phyloP scores from a whole-genome alignment of 2,113 vertebrate species.

The Cebus imitator region DNA sequence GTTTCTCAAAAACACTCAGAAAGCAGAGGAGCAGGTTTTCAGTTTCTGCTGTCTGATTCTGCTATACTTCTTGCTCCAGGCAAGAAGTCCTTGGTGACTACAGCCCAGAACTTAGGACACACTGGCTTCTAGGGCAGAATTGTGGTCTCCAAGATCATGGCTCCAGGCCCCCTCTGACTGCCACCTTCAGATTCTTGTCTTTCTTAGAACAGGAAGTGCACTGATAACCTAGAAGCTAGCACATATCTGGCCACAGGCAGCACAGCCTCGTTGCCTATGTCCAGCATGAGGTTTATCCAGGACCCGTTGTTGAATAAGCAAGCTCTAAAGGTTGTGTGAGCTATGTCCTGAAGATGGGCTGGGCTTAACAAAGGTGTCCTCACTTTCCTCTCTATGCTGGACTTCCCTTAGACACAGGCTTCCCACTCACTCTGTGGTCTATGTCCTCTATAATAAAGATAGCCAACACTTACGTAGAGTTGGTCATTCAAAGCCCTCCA shows the following conservation, averaged over 20 bases:
- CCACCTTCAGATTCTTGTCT: background rate
- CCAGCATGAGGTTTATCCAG: background rate
- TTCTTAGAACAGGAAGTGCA: background rate
- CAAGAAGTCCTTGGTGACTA: background rate
- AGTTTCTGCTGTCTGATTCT: background rate
- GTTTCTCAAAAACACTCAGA: constrained; percentile 5
- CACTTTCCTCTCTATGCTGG: background rate
- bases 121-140: background rate
- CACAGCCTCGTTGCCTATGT: background rate
- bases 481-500: background rate
- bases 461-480: background rate
- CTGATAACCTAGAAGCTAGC: background rate
- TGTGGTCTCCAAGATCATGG: background rate
- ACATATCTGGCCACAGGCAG: background rate
- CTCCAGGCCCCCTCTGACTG: background rate
- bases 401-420: background rate
- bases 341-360: background rate
- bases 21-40: background rate
- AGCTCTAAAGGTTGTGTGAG: background rate
- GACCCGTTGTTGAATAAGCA: background rate
- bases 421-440: background rate
- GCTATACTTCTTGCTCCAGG: background rate
- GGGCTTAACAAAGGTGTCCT: background rate
- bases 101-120: background rate
- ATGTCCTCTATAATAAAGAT: background rate